These are phyloP conservation scores for Sciaenops ocellatus DNA, from an alignment of 2,797 vertebrate genomes.

Conservation along the genomic window DNA sequence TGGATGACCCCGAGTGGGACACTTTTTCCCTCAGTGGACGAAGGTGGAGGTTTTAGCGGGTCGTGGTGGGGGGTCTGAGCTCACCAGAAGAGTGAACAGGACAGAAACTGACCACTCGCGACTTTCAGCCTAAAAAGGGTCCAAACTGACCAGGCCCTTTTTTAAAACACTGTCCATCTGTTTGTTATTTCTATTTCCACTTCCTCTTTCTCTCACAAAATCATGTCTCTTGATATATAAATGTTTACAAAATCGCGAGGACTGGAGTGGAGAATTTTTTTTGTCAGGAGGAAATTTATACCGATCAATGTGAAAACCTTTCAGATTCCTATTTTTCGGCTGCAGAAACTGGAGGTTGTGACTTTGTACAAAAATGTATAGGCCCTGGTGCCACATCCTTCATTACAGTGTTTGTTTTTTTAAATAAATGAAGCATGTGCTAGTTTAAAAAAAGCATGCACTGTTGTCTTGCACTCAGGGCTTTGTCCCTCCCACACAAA, in stretches of 20 bases:
- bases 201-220: constrained; percentile 58
- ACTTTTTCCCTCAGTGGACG: constrained; percentile 22
- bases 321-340: constrained; percentile 62
- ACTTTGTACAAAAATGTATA: constrained; percentile 67
- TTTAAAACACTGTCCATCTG: constrained; percentile 29
- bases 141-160: constrained; percentile 28
- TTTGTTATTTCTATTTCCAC: constrained; percentile 57
- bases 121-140: constrained; percentile 31
- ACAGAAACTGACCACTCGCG: constrained; percentile 21
- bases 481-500: constrained; percentile 57
- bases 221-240: constrained; percentile 60
- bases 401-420: constrained; percentile 41
- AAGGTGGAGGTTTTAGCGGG: constrained; percentile 9
- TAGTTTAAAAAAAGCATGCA: constrained; percentile 79
- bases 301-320: constrained; percentile 71
- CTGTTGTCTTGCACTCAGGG: constrained; percentile 80
- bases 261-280: constrained; percentile 26
- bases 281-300: constrained; percentile 71
- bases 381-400: constrained; percentile 53
- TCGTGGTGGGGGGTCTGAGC: constrained; percentile 9
- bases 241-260: constrained; percentile 77
- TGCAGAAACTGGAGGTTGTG: constrained; percentile 56
- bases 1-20: constrained; percentile 2
- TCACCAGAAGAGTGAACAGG: constrained; percentile 16
- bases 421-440: constrained; percentile 76